Evolutionary conservation across 2,888 invertebrate species (phyloP), one percentile per base, ranked within the genome.

Genomic region (Oscheius sp.): DNA sequence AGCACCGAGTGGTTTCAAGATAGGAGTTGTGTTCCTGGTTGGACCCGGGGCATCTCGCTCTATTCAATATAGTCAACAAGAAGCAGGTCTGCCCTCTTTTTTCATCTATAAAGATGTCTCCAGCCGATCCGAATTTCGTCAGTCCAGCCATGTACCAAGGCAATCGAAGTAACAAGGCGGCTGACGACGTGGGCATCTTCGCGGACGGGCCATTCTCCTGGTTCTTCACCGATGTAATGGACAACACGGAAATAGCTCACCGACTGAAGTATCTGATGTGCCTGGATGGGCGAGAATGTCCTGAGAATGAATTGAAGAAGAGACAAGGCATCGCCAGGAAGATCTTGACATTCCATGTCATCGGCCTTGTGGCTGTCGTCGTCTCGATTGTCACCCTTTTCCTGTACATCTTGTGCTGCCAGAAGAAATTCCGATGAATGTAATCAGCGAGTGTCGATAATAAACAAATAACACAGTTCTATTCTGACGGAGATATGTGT

Each of bases 241-340:
- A 49, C 16, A 49, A 49, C 18, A 49, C 49, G 16, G 49, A 49
- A 13, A 49, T 49, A 5, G 49, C 49, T 13, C 13, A 49, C 18
- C 49, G 49, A 49, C 18, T 49, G 49, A 49, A 49, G 18, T 49
- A 49, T 13, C 6, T 49, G 49, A 49, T 49, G 49, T 49, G 49
- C 13, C 18, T 49, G 49, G n/a, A 16, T 16, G 49, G 18, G 16
- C 45, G 45, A 49, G 16, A 13, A n/a, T 5, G 6, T 7, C 3
- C 35, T 35, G 35, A 3, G 35, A 35, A 35, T 9, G 35, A 35
- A n/a, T n/a, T 35, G 5, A 3, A 35, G 35, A 35, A 35, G 35
- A 35, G 35, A 35, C 35, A 35, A 9, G 9, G 35, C 35, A 35
- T 35, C 5, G 35, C 35, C 35, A 35, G 9, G 35, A 35, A 9